A percentile compares a stretch with the other conserved stretches of the same genome.
phyloP scores from a whole-genome alignment of 2,888 invertebrate genomes.

The Plutella xylostella region DNA sequence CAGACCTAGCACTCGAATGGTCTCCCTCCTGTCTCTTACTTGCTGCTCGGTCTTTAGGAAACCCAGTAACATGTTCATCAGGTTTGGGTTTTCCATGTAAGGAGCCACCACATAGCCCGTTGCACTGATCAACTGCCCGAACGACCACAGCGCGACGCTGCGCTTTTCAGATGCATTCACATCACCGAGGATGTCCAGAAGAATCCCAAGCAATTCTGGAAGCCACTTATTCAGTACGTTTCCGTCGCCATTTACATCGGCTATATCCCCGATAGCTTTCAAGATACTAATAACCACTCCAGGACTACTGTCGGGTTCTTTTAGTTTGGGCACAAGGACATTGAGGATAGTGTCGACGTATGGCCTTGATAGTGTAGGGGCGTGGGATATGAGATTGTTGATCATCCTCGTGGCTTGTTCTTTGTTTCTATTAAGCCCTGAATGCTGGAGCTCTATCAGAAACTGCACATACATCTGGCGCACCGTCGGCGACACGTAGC shows the following conservation, averaged over 20 bases:
- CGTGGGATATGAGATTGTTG: constrained; percentile 93
- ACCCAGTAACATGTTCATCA: constrained; percentile 92
- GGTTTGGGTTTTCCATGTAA: constrained; percentile 91
- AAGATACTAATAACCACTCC: constrained; percentile 92
- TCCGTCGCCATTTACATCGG: constrained; percentile 89
- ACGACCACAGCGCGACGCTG: constrained; percentile 94
- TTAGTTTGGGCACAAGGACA: constrained; percentile 90
- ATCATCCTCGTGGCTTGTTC: constrained; percentile 96
- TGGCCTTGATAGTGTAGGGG: constrained; percentile 92
- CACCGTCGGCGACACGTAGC: constrained; percentile 96
- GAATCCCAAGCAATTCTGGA: constrained; percentile 86
- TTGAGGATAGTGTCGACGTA: constrained; percentile 95
- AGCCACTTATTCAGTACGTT: constrained; percentile 91
- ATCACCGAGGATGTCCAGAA: constrained; percentile 94
- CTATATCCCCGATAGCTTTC: constrained; percentile 94
- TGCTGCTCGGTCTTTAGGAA: constrained; percentile 97
- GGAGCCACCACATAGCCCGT: constrained; percentile 97
- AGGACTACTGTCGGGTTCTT: constrained; percentile 89
- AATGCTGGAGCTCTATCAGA: constrained; percentile 93
- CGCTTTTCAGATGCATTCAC: constrained; percentile 93
- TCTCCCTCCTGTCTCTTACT: constrained; percentile 85
- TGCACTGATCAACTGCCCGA: constrained; percentile 95
- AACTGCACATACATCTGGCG: constrained; percentile 92
- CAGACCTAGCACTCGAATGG: constrained; percentile 93
- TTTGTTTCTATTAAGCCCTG: constrained; percentile 94